Conservation (phyloP, 92 coral and sea anemone species). For the Hydrozoanthus gracilis region DNA sequence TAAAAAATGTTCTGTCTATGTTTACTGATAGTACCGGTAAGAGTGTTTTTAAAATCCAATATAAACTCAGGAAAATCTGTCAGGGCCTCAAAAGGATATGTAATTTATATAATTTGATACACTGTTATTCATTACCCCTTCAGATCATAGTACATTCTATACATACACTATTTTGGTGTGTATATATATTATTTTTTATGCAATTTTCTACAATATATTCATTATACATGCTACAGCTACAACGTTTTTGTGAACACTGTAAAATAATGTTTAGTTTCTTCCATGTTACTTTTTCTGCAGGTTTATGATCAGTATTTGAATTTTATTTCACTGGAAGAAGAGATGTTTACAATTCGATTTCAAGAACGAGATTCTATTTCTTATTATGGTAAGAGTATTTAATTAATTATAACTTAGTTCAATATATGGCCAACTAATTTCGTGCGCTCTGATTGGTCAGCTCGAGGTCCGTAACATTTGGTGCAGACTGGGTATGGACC, state of each 20-base stretch:
- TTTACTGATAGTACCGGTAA: too few species aligned
- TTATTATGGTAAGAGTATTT: conserved; percentile 80
- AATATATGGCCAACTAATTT: neutral
- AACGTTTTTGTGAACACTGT: neutral
- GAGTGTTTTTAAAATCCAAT: too few species aligned
- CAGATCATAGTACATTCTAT: too few species aligned
- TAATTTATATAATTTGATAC: too few species aligned
- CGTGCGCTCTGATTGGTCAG: too few species aligned
- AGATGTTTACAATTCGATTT: conserved; percentile 96
- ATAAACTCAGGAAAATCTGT: too few species aligned
- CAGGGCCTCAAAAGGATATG: too few species aligned
- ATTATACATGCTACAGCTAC: too few species aligned
- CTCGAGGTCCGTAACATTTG: neutral
- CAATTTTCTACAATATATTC: neutral
- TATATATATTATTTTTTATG: neutral
- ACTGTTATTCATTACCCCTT: too few species aligned
- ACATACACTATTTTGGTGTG: too few species aligned
- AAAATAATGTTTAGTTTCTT: neutral
- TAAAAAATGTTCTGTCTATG: too few species aligned
- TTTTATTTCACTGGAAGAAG: conserved; percentile 97
- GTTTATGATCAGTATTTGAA: conserved; percentile 97
- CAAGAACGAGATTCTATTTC: conserved; percentile 97
- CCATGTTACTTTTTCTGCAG: conserved; percentile 45
- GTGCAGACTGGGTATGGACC: neutral
- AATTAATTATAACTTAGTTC: neutral